Percentiles rank a stretch among this genome's conserved stretches.
Conservation (phyloP, 2,113 vertebrate species). For the Nycticryphes semicollaris region DNA sequence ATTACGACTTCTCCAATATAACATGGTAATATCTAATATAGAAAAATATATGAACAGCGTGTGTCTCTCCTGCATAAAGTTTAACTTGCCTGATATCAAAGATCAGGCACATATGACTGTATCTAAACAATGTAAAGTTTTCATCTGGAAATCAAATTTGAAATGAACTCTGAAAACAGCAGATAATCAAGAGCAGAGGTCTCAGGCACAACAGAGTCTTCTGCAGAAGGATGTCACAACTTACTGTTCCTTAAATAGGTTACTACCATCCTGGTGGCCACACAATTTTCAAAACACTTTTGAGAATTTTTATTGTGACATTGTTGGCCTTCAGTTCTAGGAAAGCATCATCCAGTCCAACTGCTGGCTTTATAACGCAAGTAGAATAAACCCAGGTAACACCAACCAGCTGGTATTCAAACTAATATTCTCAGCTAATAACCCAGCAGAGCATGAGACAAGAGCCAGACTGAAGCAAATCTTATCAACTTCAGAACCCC, state of each 20-base stretch:
- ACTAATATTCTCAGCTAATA: not conserved
- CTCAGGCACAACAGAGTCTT: not conserved
- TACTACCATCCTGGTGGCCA: not conserved
- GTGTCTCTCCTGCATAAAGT: not conserved
- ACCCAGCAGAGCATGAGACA: not conserved
- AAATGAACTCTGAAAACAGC: not conserved
- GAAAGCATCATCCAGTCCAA: not conserved
- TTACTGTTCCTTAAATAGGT: not conserved
- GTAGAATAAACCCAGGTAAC: not conserved
- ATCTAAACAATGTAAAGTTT: not conserved
- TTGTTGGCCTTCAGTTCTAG: not conserved
- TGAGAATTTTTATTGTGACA: not conserved
- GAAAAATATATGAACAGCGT: not conserved
- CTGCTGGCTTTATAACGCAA: not conserved
- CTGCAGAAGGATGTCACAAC: not conserved
- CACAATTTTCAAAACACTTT: not conserved
- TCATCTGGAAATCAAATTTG: not conserved
- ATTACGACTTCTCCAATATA: not conserved
- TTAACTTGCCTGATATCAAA: not conserved
- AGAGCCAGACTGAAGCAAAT: not conserved
- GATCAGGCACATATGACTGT: not conserved
- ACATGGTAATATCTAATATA: not conserved
- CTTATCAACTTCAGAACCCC: not conserved
- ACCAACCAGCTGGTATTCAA: not conserved
- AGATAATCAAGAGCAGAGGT: not conserved